phyloP scores from a whole-genome alignment of 2,888 invertebrate species.

The Agrenia bidenticulata region DNA sequence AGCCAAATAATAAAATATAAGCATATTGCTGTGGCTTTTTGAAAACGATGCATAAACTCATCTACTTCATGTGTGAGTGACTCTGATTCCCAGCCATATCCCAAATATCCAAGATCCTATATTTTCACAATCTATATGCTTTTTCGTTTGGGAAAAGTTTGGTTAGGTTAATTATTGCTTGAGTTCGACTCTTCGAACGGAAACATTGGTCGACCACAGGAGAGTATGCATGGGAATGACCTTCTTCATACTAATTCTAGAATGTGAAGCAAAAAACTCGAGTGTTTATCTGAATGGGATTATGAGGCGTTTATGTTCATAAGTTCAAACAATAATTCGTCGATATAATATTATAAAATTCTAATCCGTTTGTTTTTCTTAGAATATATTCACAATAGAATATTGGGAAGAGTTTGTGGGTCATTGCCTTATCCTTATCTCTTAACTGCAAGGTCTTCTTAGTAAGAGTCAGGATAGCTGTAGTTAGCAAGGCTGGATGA shows the following conservation, averaged over 20 bases:
- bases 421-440: constrained; percentile 12
- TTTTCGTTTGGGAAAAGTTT: no score
- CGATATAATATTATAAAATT: not conserved
- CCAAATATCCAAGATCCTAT: no score
- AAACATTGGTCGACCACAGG: not conserved
- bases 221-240: constrained; percentile 19
- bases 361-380: not conserved
- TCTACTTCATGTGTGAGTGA: no score
- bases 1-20: not conserved
- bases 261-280: not conserved
- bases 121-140: no score
- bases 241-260: not conserved
- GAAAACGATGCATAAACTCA: no score
- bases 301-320: not conserved
- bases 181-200: constrained; percentile 1
- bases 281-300: no score
- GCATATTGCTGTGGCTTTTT: no score
- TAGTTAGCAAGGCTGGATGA: not conserved
- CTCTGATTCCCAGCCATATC: no score
- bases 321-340: not conserved
- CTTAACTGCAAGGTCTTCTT: not conserved
- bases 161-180: constrained; percentile 4
- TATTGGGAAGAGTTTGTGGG: constrained; percentile 3
- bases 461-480: not conserved
- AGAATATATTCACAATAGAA: not conserved